Evolutionary conservation across 2,888 invertebrate genomes (phyloP).

Genomic region (Drosophila testacea): DNA sequence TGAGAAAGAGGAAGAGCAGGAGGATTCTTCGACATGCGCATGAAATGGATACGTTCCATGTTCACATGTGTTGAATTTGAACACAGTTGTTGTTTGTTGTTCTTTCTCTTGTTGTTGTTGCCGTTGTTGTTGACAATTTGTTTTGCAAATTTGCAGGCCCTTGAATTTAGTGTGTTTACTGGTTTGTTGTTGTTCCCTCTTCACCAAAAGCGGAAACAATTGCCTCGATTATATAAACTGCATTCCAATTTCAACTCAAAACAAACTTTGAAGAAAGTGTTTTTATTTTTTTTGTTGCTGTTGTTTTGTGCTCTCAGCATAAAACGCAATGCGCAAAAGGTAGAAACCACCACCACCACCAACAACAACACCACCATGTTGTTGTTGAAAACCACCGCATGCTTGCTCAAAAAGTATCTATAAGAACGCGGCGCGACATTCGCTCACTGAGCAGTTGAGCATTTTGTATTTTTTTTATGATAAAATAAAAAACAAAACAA

Average conservation of each 20-base stretch:
- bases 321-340: constrained; percentile 79
- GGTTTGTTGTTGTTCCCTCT: constrained; percentile 14
- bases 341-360: constrained; percentile 37
- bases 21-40: constrained; percentile 60
- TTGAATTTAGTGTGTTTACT: constrained; percentile 51
- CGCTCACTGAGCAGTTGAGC: constrained; percentile 42
- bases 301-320: constrained; percentile 31
- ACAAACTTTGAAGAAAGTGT: constrained; percentile 24
- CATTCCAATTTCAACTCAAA: constrained; percentile 26
- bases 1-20: neutral
- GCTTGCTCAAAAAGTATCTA: constrained; percentile 63
- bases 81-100: constrained; percentile 30
- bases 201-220: constrained; percentile 47
- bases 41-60: constrained; percentile 72
- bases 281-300: neutral
- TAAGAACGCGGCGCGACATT: constrained; percentile 63
- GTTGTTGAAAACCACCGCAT: constrained; percentile 32
- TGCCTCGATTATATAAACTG: constrained; percentile 35
- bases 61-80: constrained; percentile 34
- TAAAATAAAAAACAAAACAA: constrained; percentile 20
- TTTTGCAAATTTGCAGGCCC: constrained; percentile 67
- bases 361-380: constrained; percentile 19
- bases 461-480: constrained; percentile 23
- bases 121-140: constrained; percentile 40
- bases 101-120: constrained; percentile 22